These are phyloP conservation scores for Electrophaes corylata DNA, from an alignment of 2,888 invertebrate genomes.

Conservation along the genomic window DNA sequence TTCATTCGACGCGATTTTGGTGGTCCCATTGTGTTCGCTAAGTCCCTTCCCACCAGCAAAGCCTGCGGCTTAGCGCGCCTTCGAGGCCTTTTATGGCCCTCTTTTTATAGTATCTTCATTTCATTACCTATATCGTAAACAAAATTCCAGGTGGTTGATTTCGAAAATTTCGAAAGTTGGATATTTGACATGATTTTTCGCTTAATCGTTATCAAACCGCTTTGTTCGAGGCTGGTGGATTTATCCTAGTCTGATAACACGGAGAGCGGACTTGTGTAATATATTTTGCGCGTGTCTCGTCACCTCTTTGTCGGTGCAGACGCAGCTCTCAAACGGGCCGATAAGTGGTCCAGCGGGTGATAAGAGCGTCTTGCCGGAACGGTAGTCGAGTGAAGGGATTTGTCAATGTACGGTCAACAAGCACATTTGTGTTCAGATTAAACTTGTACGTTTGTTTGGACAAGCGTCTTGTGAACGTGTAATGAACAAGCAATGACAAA, in stretches of 20 bases:
- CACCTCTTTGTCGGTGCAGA: conserved; percentile 77
- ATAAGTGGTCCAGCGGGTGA: conserved; percentile 70
- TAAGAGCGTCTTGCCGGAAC: conserved; percentile 65
- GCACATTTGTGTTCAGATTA: conserved; percentile 35
- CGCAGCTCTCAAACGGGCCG: conserved; percentile 66
- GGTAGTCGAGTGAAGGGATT: conserved; percentile 77
- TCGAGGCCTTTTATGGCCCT: conserved; percentile 68
- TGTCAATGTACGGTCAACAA: conserved; percentile 78
- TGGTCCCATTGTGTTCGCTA: conserved; percentile 80
- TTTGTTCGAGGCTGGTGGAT: conserved; percentile 36
- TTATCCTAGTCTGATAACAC: conserved; percentile 41
- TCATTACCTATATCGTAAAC: conserved; percentile 70
- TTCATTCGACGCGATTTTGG: conserved; percentile 77
- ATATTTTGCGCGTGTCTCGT: conserved; percentile 67
- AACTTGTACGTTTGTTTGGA: conserved; percentile 33
- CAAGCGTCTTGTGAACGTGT: conserved; percentile 23
- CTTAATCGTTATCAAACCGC: conserved; percentile 37
- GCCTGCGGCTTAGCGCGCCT: conserved; percentile 59
- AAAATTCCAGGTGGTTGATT: conserved; percentile 46
- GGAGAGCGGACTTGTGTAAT: conserved; percentile 45
- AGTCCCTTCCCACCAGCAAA: conserved; percentile 58
- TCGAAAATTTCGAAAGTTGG: conserved; percentile 45
- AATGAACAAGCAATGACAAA: conserved; percentile 12
- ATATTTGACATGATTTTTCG: conserved; percentile 46
- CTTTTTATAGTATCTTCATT: conserved; percentile 71